A percentile compares a stretch with the other conserved stretches of the same genome.
Conservation (phyloP, 2,888 invertebrate species). For the Cremastinae sp. region DNA sequence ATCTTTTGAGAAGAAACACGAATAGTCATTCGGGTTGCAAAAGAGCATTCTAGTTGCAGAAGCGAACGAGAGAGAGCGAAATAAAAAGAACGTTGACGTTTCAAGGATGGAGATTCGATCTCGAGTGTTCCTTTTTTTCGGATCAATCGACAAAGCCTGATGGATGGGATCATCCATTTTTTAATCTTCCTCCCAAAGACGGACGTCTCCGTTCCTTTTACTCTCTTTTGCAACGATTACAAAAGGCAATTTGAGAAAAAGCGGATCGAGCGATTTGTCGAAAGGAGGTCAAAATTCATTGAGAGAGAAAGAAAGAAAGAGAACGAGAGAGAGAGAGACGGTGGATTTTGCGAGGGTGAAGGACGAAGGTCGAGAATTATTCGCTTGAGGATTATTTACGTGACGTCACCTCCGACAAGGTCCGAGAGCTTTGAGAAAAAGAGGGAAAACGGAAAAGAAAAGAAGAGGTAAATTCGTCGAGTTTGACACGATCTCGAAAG, state of each 20-base stretch:
- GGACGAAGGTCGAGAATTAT: slow-evolving; percentile 20
- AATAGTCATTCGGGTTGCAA: slow-evolving; percentile 4
- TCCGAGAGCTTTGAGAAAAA: slow-evolving; percentile 5
- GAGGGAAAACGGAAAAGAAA: neutral
- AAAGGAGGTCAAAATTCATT: too few species aligned
- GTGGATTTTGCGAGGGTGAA: slow-evolving; percentile 9
- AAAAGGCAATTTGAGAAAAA: neutral
- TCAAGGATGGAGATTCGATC: slow-evolving; percentile 25
- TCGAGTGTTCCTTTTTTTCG: neutral
- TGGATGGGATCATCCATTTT: slow-evolving; percentile 21
- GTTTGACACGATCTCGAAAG: slow-evolving; percentile 32
- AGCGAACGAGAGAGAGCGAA: neutral
- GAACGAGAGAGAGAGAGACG: slow-evolving; percentile 6
- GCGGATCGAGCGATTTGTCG: too few species aligned
- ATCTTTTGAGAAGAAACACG: slow-evolving; percentile 20
- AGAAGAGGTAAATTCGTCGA: neutral
- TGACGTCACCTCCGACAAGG: slow-evolving; percentile 28
- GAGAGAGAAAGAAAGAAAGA: too few species aligned
- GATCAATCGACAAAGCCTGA: slow-evolving; percentile 16
- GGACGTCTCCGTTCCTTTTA: neutral
- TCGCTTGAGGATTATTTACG: slow-evolving; percentile 21
- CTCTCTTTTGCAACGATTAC: neutral
- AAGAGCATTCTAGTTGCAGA: slow-evolving; percentile 2
- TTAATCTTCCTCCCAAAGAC: neutral
- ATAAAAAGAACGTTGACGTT: slow-evolving; percentile 24